Evolutionary conservation across 2,113 vertebrate species (phyloP).

Genomic region (Cheilinus undulatus): DNA sequence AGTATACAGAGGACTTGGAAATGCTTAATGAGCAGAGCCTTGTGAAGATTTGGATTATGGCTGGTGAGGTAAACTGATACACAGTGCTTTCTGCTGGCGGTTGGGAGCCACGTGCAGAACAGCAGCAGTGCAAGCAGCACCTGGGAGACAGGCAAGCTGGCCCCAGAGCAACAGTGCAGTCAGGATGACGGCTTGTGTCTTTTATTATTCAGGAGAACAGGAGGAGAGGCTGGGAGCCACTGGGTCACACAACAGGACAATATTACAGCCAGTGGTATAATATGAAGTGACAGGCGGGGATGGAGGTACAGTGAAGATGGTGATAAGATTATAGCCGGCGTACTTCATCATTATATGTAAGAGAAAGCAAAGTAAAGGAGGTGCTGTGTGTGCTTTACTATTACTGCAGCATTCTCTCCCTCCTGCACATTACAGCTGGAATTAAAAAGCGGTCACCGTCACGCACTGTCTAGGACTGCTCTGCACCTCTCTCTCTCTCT

Average conservation of each 20-base stretch:
- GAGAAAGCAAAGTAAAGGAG: slow-evolving; percentile 7
- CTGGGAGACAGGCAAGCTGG: slow-evolving; percentile 63
- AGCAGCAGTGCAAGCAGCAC: slow-evolving; percentile 57
- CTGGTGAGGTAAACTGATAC: slow-evolving; percentile 48
- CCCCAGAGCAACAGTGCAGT: slow-evolving; percentile 46
- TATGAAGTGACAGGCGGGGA: slow-evolving; percentile 13
- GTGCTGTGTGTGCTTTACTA: slow-evolving; percentile 28
- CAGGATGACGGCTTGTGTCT: slow-evolving; percentile 55
- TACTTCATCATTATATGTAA: neutral
- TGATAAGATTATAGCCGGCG: neutral
- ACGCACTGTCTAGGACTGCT: slow-evolving; percentile 62
- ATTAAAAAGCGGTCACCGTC: slow-evolving; percentile 81
- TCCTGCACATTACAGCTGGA: slow-evolving; percentile 68
- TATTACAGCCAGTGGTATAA: slow-evolving; percentile 27
- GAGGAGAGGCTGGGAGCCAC: slow-evolving; percentile 74
- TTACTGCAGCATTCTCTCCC: slow-evolving; percentile 56
- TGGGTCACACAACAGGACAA: slow-evolving; percentile 51
- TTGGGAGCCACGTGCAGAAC: slow-evolving; percentile 39
- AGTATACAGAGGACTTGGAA: neutral
- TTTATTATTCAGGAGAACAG: slow-evolving; percentile 85
- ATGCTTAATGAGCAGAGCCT: neutral
- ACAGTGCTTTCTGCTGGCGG: slow-evolving; percentile 5
- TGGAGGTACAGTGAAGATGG: slow-evolving; percentile 19
- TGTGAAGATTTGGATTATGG: slow-evolving; percentile 28
- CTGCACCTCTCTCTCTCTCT: slow-evolving; percentile 22